Conservation (phyloP, 2,113 vertebrate species). For the Solenodon paradoxus region DNA sequence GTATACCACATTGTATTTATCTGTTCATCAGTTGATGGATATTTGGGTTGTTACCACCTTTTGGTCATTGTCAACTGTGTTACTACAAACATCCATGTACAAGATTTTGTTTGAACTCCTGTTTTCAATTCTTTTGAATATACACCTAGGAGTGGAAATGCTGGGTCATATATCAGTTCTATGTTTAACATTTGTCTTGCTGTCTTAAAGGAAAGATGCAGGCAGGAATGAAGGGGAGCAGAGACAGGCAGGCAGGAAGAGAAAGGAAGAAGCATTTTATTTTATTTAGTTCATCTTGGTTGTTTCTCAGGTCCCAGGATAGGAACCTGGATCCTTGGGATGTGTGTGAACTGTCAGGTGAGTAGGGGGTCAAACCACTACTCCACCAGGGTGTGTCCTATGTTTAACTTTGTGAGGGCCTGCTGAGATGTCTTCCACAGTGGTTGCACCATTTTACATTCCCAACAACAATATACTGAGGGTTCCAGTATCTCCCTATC, state of each 20-base stretch:
- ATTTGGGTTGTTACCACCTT: background rate
- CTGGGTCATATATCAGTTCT: background rate
- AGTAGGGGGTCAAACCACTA: too few relatives aligned
- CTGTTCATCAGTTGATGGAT: background rate
- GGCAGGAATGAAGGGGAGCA: too few relatives aligned
- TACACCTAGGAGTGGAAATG: background rate
- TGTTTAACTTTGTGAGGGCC: slow-evolving; percentile 16
- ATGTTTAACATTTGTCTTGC: too few relatives aligned
- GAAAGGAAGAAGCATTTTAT: too few relatives aligned
- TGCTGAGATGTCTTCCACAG: background rate
- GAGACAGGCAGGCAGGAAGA: too few relatives aligned
- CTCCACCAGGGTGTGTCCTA: too few relatives aligned
- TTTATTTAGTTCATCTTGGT: too few relatives aligned
- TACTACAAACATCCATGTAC: background rate
- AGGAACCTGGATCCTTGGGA: too few relatives aligned
- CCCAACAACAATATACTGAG: background rate
- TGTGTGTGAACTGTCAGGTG: too few relatives aligned
- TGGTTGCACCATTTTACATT: background rate
- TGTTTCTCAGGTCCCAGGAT: too few relatives aligned
- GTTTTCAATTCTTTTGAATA: background rate
- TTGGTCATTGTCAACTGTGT: background rate
- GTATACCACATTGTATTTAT: background rate
- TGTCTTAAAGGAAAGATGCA: too few relatives aligned
- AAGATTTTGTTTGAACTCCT: background rate
- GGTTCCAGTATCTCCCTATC: background rate